Evolutionary conservation across 1,140 invertebrate species (phyloP).

Genomic region (Megalonaias nervosa): DNA sequence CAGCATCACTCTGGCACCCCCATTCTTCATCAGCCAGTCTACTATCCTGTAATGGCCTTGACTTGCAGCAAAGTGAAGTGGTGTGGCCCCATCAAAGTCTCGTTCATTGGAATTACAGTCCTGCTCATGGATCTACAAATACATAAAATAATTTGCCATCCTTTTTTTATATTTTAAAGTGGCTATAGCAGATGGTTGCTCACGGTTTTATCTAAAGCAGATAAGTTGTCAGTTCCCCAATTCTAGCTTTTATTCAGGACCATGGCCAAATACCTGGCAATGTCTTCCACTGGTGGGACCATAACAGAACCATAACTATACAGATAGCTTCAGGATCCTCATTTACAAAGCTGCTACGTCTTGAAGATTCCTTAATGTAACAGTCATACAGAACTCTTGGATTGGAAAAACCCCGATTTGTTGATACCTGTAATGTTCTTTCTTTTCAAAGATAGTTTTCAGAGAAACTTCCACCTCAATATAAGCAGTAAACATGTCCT

Average conservation of each 20-base stretch:
- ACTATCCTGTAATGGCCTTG: slow-evolving; percentile 86
- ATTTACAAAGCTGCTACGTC: no score
- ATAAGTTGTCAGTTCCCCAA: background rate
- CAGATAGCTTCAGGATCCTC: background rate
- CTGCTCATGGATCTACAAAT: slow-evolving; percentile 83
- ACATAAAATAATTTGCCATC: background rate
- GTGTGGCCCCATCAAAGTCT: slow-evolving; percentile 88
- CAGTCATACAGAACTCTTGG: no score
- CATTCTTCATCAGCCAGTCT: slow-evolving; percentile 85
- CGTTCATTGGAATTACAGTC: slow-evolving; percentile 85
- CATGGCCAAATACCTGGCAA: background rate
- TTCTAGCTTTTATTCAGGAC: background rate
- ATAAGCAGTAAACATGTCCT: no score
- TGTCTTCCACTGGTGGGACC: background rate
- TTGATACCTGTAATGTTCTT: no score
- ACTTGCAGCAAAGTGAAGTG: slow-evolving; percentile 80
- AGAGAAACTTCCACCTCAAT: no score
- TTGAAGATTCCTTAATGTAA: no score
- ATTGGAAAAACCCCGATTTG: no score
- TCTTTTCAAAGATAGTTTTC: no score
- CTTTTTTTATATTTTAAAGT: background rate
- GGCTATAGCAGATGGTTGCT: background rate
- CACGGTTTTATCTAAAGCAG: background rate
- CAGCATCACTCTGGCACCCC: slow-evolving; percentile 80
- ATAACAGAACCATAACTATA: background rate